Percentiles rank a stretch among this genome's conserved stretches.
These are phyloP conservation scores for Meriones unguiculatus DNA, from an alignment of 2,113 vertebrate species.

Conservation along the genomic window DNA sequence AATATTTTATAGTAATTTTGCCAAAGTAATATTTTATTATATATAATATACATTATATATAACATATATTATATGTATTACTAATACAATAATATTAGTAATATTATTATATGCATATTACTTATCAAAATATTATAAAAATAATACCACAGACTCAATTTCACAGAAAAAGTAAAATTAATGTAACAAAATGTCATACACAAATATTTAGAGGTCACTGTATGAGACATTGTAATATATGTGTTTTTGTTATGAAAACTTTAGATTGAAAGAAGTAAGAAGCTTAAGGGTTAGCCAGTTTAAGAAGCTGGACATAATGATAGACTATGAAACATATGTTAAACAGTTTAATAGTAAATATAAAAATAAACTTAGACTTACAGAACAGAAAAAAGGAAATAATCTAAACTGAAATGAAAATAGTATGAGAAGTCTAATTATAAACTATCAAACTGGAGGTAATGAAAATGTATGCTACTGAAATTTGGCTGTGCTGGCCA, in stretches of 20 bases:
- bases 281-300: neutral
- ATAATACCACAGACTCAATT: neutral
- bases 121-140: conserved; percentile 19
- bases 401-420: neutral
- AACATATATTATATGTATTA: too few relatives aligned
- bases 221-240: neutral
- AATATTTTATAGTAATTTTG: neutral
- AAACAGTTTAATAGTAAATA: neutral
- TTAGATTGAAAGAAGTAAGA: neutral
- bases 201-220: neutral
- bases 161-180: neutral
- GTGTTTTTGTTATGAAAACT: neutral
- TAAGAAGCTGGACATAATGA: neutral
- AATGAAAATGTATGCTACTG: conserved; percentile 23
- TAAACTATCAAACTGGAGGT: neutral
- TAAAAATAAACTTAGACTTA: neutral
- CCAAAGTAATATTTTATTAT: conserved; percentile 19
- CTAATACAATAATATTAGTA: too few relatives aligned
- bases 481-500: neutral
- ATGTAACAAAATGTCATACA: neutral
- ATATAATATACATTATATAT: too few relatives aligned
- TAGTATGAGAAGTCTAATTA: neutral
- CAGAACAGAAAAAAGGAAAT: neutral
- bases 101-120: neutral
- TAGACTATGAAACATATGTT: too few relatives aligned